Percentiles rank a stretch among this genome's conserved stretches.
Evolutionary conservation across 1,140 invertebrate species (phyloP).

Genomic region (Lethrus apterus): DNA sequence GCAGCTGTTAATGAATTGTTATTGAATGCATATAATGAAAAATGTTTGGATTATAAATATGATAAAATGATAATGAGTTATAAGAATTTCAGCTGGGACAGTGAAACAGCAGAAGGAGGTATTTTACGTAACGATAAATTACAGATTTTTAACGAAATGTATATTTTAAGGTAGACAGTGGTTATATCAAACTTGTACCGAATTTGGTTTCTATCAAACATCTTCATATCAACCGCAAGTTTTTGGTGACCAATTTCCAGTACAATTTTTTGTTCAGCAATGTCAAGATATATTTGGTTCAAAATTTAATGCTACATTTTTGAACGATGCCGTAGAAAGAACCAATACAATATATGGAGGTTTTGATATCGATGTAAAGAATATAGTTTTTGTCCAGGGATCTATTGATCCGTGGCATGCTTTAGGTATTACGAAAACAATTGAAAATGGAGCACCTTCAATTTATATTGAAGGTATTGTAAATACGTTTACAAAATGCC

Average conservation of each 20-base stretch:
- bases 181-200: constrained; percentile 93
- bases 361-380: constrained; percentile 57
- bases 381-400: constrained; percentile 84
- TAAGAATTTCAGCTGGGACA: constrained; percentile 63
- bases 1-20: constrained; percentile 66
- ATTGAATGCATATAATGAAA: constrained; percentile 58
- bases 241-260: constrained; percentile 70
- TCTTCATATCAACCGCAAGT: constrained; percentile 63
- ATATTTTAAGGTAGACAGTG: constrained; percentile 81
- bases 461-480: constrained; percentile 66
- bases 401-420: constrained; percentile 92
- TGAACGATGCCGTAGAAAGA: constrained; percentile 53
- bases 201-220: constrained; percentile 93
- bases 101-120: constrained; percentile 54
- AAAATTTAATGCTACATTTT: constrained; percentile 49
- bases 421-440: constrained; percentile 59
- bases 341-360: constrained; percentile 80
- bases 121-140: too few species aligned
- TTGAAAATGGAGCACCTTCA: constrained; percentile 51
- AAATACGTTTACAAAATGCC: too few species aligned
- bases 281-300: constrained; percentile 77
- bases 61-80: constrained; percentile 67
- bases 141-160: too few species aligned
- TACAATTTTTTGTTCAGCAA: constrained; percentile 73
- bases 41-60: constrained; percentile 80